Evolutionary conservation across 1,140 invertebrate species (phyloP).

Genomic region (Brachionus koreanus): DNA sequence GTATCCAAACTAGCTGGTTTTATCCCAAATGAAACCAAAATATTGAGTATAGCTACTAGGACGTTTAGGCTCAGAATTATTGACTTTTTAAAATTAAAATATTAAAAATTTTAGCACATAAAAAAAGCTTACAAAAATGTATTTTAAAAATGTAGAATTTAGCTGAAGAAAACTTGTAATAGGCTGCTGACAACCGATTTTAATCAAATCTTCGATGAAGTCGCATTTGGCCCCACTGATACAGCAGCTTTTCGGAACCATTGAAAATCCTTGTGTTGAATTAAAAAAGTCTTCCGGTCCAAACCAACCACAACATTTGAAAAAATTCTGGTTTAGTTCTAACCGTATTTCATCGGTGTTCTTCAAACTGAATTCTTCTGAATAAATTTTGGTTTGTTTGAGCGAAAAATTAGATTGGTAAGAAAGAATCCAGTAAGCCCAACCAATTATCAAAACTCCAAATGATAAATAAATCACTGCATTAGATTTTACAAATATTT

Average conservation of each 20-base stretch:
- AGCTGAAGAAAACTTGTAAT: not conserved
- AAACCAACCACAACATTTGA: constrained; percentile 2
- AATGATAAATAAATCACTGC: not conserved
- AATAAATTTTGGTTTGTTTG: not conserved
- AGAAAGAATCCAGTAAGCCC: not conserved
- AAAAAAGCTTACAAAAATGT: not conserved
- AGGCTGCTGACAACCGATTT: not conserved
- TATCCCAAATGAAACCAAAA: not conserved
- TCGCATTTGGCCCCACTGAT: not conserved
- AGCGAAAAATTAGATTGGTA: not conserved
- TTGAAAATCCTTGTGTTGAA: not conserved
- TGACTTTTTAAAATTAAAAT: not conserved
- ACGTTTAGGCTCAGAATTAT: not conserved
- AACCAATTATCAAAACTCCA: not conserved
- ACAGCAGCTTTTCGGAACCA: not conserved
- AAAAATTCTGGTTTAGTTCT: not conserved
- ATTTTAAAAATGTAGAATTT: not conserved
- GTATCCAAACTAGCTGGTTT: not conserved
- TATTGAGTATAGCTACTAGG: not conserved
- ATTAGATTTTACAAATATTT: not conserved
- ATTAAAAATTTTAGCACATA: not conserved
- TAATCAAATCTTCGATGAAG: not conserved
- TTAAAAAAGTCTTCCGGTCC: not conserved
- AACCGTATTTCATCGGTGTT: not conserved
- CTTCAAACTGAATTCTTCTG: not conserved